Percentiles rank a stretch among this genome's conserved stretches.
Evolutionary conservation across 1,140 invertebrate genomes (phyloP).

Genomic region (Drosophila melanica): DNA sequence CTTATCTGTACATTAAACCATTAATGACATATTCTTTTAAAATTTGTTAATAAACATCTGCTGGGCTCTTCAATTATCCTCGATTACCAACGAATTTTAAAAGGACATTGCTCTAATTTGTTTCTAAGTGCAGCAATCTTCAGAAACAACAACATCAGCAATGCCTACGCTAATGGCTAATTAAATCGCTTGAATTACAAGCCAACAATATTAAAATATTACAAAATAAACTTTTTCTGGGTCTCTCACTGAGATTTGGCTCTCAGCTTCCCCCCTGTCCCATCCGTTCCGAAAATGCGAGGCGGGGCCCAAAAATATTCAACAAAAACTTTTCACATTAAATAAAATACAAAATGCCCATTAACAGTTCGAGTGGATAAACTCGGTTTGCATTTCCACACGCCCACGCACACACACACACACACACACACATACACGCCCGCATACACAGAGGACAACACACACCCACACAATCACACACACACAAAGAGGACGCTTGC

Average conservation of each 20-base stretch:
- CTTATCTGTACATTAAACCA: too few relatives aligned
- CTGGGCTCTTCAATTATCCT: background rate
- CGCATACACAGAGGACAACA: slow-evolving; percentile 8
- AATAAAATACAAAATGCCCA: slow-evolving; percentile 83
- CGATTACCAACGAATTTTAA: slow-evolving; percentile 1
- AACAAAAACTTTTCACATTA: slow-evolving; percentile 80
- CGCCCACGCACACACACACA: slow-evolving; percentile 27
- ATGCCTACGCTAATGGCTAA: slow-evolving; percentile 67
- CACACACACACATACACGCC: slow-evolving; percentile 36
- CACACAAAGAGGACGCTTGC: slow-evolving; percentile 33
- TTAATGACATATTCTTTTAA: background rate
- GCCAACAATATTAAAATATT: slow-evolving; percentile 81
- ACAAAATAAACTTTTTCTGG: slow-evolving; percentile 74
- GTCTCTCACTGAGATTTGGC: slow-evolving; percentile 49
- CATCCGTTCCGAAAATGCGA: slow-evolving; percentile 6
- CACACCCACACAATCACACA: slow-evolving; percentile 7
- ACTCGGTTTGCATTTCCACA: slow-evolving; percentile 73
- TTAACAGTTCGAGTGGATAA: slow-evolving; percentile 83
- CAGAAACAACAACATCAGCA: slow-evolving; percentile 16
- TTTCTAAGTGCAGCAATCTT: slow-evolving; percentile 67
- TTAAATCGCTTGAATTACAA: slow-evolving; percentile 79
- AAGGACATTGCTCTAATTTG: slow-evolving; percentile 70
- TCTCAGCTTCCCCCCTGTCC: background rate
- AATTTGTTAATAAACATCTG: background rate
- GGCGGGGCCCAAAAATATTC: slow-evolving; percentile 61